phyloP scores from a whole-genome alignment of 2,113 vertebrate species.

The Stegastes partitus region DNA sequence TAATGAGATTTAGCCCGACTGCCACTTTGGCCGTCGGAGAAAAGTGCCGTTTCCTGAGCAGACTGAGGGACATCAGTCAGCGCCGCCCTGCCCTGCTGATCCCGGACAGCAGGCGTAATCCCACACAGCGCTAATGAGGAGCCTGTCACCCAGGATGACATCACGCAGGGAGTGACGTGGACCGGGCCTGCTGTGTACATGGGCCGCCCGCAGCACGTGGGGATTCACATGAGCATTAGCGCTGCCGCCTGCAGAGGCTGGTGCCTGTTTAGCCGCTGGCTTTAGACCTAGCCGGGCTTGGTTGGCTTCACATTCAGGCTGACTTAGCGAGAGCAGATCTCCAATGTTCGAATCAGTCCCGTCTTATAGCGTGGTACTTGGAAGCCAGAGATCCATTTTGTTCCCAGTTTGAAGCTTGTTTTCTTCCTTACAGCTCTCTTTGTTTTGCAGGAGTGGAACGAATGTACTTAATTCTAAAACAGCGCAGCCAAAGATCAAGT shows the following conservation, averaged over 20 bases:
- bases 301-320: constrained; percentile 59
- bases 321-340: constrained; percentile 17
- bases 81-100: constrained; percentile 44
- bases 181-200: constrained; percentile 54
- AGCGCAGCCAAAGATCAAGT: neutral
- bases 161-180: constrained; percentile 74
- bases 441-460: neutral
- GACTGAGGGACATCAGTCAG: constrained; percentile 41
- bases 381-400: constrained; percentile 1
- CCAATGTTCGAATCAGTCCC: constrained; percentile 4
- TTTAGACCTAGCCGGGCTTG: constrained; percentile 42
- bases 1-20: neutral
- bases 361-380: neutral
- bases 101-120: constrained; percentile 71
- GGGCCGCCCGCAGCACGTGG: constrained; percentile 69
- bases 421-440: neutral
- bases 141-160: constrained; percentile 70
- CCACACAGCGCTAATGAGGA: constrained; percentile 62
- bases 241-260: constrained; percentile 52
- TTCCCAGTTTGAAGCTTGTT: neutral
- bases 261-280: constrained; percentile 49
- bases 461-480: constrained; percentile 11
- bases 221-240: constrained; percentile 76
- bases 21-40: neutral
- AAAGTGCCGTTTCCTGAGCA: constrained; percentile 12